Evolutionary conservation across 1,140 invertebrate species (phyloP).

Genomic region (Gonioctena quinquepunctata): DNA sequence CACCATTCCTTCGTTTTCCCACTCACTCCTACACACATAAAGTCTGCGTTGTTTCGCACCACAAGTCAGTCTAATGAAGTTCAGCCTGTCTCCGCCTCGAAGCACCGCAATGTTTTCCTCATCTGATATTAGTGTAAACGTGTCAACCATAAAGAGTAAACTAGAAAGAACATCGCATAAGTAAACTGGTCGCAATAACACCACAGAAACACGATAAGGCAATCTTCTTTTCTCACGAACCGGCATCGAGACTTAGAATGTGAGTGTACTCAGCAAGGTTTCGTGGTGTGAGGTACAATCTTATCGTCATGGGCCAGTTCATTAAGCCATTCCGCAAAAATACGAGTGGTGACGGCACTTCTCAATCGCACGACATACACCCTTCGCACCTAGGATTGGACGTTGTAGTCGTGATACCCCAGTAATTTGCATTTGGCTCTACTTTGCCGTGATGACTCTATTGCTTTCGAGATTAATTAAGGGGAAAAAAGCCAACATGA

Average conservation of each 20-base stretch:
- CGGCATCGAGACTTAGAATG: conserved; percentile 17
- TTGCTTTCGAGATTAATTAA: background rate
- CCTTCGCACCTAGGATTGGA: conserved; percentile 27
- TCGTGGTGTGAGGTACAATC: background rate
- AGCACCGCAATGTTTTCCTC: conserved; percentile 7
- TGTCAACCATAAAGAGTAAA: conserved; percentile 32
- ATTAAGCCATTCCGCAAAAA: conserved; percentile 37
- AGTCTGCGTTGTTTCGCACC: background rate
- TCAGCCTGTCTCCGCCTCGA: conserved; percentile 2
- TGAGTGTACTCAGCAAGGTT: background rate
- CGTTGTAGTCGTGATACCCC: conserved; percentile 9
- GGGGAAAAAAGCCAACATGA: too few species aligned
- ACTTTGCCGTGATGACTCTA: conserved; percentile 2
- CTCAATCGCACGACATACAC: conserved; percentile 31
- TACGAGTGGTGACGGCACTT: conserved; percentile 29
- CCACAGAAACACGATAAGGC: conserved; percentile 39
- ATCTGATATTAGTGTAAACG: conserved; percentile 17
- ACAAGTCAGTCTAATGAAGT: background rate
- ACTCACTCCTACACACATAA: background rate
- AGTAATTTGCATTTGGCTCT: conserved; percentile 20
- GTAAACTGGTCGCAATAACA: conserved; percentile 42
- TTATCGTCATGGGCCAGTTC: conserved; percentile 27
- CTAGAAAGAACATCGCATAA: conserved; percentile 41
- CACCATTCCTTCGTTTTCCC: too few species aligned
- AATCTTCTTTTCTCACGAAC: conserved; percentile 42